These are phyloP conservation scores for Hyles euphorbiae DNA, from an alignment of 1,140 invertebrate species.

Conservation along the genomic window DNA sequence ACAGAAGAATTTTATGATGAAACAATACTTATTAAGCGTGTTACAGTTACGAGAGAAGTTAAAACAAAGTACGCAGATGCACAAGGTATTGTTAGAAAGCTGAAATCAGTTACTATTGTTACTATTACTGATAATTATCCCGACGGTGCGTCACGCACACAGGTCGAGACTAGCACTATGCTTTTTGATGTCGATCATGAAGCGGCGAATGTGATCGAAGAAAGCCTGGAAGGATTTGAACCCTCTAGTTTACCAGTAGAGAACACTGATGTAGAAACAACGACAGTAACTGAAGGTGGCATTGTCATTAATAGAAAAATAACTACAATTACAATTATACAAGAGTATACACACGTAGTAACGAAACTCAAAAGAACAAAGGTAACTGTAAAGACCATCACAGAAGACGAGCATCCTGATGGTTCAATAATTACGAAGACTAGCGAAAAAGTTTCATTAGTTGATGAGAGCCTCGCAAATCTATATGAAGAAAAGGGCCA, in stretches of 20 bases:
- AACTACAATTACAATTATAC: constrained; percentile 46
- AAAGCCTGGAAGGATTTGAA: constrained; percentile 52
- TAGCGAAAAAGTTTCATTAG: constrained; percentile 53
- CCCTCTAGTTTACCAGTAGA: constrained; percentile 13
- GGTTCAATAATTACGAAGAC: constrained; percentile 62
- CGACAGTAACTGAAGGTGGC: constrained; percentile 43
- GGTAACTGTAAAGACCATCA: constrained; percentile 54
- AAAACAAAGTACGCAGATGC: constrained; percentile 56
- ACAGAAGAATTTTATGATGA: neutral
- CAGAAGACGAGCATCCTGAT: constrained; percentile 67
- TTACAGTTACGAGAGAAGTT: constrained; percentile 43
- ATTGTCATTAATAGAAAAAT: constrained; percentile 53
- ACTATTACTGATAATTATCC: constrained; percentile 67
- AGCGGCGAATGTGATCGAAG: constrained; percentile 31
- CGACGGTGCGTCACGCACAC: constrained; percentile 55
- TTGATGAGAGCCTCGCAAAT: constrained; percentile 33
- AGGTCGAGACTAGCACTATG: constrained; percentile 46
- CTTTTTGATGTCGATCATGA: constrained; percentile 39
- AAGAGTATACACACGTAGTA: constrained; percentile 42
- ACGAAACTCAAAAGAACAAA: constrained; percentile 51
- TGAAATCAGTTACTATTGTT: constrained; percentile 53
- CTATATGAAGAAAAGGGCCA: constrained; percentile 18
- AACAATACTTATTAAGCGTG: constrained; percentile 35
- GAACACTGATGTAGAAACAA: constrained; percentile 44
- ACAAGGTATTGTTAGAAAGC: constrained; percentile 43